Evolutionary conservation across 2,113 vertebrate genomes (phyloP), one percentile per base, ranked within the genome.

Genomic region (Natator depressus): DNA sequence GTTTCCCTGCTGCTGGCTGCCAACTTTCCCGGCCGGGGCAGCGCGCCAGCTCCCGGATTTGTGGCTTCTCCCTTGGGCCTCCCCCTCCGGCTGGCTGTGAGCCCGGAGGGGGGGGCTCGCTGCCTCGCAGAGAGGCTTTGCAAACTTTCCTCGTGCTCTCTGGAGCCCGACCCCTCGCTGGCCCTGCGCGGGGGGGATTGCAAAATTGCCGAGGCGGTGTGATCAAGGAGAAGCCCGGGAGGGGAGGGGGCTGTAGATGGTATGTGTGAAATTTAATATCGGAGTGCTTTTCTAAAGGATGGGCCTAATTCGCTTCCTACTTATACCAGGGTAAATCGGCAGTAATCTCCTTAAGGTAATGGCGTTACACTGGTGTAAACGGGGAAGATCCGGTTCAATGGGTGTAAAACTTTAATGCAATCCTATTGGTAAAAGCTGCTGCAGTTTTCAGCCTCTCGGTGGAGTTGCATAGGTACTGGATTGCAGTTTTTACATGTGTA

Each of bases 1-100:
- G 14, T 53, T 59, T 20, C 57, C 11, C 16, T 42, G 5, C 49
- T 13, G 49, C 22, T 47, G 1, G 81, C 69, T n/a, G 90, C 91
- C 88, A 96, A 98, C 96, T 98, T 98, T 97, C 81, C 16, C 86
- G 62, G 19, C 35, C n/a, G 9, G 65, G 65, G 65, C 17, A 20
- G 35, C 65, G 90, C 51, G 65, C 82, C 94, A 91, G 57, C 95
- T 95, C 90, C 38, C 79, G 69, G 87, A 57, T 42, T 89, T 8
- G n/a, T 55, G 80, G 51, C 51, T 2, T 38, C 38, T 4, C 47
- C 53, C 31, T 4, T 4, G n/a, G 42, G 57, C 62, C 12, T 46
- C 42, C 29, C 2, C 12, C 35, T 20, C 7, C 8, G 72, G 24
- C 27, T 27, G 47, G 24, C 16, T 27, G 47, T 25, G 55, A 53